A percentile compares a stretch with the other conserved stretches of the same genome.
Evolutionary conservation across 2,797 vertebrate genomes (phyloP).

Genomic region (Fundulus diaphanus): DNA sequence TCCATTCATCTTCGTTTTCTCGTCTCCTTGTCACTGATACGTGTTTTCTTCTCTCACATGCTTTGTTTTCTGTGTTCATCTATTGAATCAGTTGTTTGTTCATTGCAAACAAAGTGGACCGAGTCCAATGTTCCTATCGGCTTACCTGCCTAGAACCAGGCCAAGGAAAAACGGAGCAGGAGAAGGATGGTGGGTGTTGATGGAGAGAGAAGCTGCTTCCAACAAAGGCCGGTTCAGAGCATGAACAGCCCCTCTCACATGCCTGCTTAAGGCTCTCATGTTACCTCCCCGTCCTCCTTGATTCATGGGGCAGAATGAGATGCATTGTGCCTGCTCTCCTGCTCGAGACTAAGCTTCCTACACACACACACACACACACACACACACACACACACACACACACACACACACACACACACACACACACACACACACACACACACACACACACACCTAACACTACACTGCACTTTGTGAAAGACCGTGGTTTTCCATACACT

Average conservation of each 20-base stretch:
- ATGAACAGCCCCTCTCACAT: conserved; percentile 51
- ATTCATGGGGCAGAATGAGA: conserved; percentile 73
- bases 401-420: conserved; percentile 13
- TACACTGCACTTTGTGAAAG: background rate
- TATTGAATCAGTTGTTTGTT: conserved; percentile 59
- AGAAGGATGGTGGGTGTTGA: conserved; percentile 23
- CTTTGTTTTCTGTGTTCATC: conserved; percentile 23
- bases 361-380: conserved; percentile 13
- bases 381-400: too few species aligned
- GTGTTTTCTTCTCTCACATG: conserved; percentile 8
- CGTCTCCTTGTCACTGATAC: background rate
- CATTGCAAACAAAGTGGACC: conserved; percentile 41
- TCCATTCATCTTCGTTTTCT: conserved; percentile 2
- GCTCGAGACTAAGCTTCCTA: conserved; percentile 55
- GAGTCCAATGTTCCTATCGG: conserved; percentile 61
- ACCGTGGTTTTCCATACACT: conserved; percentile 1
- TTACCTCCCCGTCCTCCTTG: conserved; percentile 64
- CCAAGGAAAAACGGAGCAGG: conserved; percentile 37
- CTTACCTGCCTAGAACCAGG: conserved; percentile 64
- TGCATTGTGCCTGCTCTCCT: conserved; percentile 70
- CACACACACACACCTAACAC: conserved; percentile 17
- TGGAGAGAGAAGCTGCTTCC: conserved; percentile 36
- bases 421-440: conserved; percentile 23
- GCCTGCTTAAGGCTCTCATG: conserved; percentile 65
- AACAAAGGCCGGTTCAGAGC: conserved; percentile 71